Conservation (phyloP, 92 coral and sea anemone genomes). For the Muricea muricata region DNA sequence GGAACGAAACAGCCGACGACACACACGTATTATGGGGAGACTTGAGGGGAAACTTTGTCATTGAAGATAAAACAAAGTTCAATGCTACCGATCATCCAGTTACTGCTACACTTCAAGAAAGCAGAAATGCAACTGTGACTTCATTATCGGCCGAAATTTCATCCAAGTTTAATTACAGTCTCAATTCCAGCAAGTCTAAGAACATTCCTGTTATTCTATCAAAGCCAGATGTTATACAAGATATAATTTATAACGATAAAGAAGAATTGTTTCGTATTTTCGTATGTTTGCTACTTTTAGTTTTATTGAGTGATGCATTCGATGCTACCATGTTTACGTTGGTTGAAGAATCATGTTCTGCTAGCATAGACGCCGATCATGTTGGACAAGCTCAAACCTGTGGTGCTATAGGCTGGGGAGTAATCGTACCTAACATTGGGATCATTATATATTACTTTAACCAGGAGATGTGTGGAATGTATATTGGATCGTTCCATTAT, state of each 20-base stretch:
- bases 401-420: conserved; percentile 94
- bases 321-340: conserved; percentile 26
- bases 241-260: conserved; percentile 6
- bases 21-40: not conserved
- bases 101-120: not conserved
- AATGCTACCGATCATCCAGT: not conserved
- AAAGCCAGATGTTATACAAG: not conserved
- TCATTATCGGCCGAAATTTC: not conserved
- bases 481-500: conserved; percentile 51
- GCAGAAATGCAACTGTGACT: not conserved
- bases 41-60: not conserved
- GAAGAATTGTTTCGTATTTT: conserved; percentile 28
- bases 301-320: conserved; percentile 20
- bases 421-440: conserved; percentile 74
- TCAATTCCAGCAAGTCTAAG: not conserved
- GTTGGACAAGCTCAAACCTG: conserved; percentile 83
- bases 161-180: not conserved
- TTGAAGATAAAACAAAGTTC: not conserved
- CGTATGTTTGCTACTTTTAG: not conserved
- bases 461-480: conserved; percentile 62
- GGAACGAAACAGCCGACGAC: conserved; percentile 10
- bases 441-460: conserved; percentile 57
- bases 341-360: conserved; percentile 33
- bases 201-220: not conserved
- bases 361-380: conserved; percentile 47